A percentile compares a stretch with the other conserved stretches of the same genome.
Conservation (phyloP, 2,888 invertebrate genomes). For the Apotomis betuletana region DNA sequence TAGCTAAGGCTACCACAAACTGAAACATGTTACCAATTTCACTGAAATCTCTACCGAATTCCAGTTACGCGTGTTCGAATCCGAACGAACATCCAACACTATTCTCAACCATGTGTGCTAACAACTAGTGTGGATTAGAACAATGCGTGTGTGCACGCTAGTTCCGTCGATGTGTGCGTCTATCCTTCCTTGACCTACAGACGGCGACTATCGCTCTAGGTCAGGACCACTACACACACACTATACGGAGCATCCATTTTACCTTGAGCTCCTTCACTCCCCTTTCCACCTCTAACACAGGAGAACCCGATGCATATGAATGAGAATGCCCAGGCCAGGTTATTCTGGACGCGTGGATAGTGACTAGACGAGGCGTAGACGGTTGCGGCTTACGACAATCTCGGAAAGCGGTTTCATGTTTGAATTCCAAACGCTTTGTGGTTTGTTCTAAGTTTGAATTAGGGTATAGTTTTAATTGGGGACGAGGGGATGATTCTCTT, state of each 20-base stretch:
- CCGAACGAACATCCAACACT: conserved; percentile 29
- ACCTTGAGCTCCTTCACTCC: conserved; percentile 52
- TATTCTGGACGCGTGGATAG: conserved; percentile 59
- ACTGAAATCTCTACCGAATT: conserved; percentile 3
- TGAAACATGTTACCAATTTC: background rate
- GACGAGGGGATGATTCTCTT: conserved; percentile 39
- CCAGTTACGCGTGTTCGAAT: conserved; percentile 24
- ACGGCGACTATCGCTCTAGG: conserved; percentile 78
- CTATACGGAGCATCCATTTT: conserved; percentile 65
- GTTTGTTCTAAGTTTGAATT: conserved; percentile 43
- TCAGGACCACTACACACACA: conserved; percentile 76
- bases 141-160: conserved; percentile 32
- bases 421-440: conserved; percentile 48
- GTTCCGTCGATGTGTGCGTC: conserved; percentile 52
- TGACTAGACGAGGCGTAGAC: conserved; percentile 78
- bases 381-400: conserved; percentile 54
- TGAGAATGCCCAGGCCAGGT: conserved; percentile 56
- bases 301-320: conserved; percentile 54
- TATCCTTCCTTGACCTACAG: conserved; percentile 83
- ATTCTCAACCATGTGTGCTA: conserved; percentile 61
- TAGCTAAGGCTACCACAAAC: background rate
- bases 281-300: conserved; percentile 38
- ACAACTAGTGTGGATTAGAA: conserved; percentile 36
- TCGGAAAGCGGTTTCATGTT: conserved; percentile 50
- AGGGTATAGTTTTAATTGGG: conserved; percentile 58